Conservation (phyloP, 1,140 invertebrate genomes). For the Drosophila melanogaster region DNA sequence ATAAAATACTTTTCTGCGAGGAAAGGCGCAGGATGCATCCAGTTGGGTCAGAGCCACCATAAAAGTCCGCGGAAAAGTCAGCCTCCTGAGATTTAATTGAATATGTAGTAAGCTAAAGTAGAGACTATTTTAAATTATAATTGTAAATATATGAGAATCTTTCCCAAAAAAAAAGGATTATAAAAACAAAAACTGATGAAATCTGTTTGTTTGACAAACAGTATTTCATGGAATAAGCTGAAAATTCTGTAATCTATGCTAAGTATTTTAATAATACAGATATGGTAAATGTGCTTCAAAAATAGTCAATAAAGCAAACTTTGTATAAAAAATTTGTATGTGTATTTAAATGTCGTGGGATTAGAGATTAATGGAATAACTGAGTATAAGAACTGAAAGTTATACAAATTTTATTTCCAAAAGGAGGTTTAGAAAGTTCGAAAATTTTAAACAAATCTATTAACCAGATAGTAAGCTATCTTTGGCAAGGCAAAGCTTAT, state of each 20-base stretch:
- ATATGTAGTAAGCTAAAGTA: background rate
- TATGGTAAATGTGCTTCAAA: constrained; percentile 63
- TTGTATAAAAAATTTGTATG: constrained; percentile 16
- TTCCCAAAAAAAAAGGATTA: too few relatives aligned
- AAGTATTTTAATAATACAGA: constrained; percentile 6
- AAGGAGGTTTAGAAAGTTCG: too few relatives aligned
- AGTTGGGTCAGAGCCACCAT: constrained; percentile 21
- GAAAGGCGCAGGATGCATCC: constrained; percentile 1
- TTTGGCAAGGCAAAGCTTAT: too few relatives aligned
- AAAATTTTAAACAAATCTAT: too few relatives aligned
- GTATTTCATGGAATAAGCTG: constrained; percentile 20
- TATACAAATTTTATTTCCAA: too few relatives aligned
- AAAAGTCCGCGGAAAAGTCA: constrained; percentile 9
- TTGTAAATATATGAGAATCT: background rate
- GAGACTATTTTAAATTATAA: background rate
- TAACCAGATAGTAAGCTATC: too few relatives aligned
- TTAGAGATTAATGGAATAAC: background rate
- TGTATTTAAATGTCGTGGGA: background rate
- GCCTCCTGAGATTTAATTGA: constrained; percentile 40
- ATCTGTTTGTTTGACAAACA: constrained; percentile 22
- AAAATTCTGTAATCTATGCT: constrained; percentile 38
- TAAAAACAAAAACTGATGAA: constrained; percentile 4
- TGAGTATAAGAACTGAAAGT: too few relatives aligned
- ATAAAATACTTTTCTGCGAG: constrained; percentile 38
- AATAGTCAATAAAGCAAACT: constrained; percentile 48